A percentile compares a stretch with the other conserved stretches of the same genome.
These are phyloP conservation scores for Nemurella pictetii DNA, from an alignment of 2,888 invertebrate genomes.

Conservation along the genomic window DNA sequence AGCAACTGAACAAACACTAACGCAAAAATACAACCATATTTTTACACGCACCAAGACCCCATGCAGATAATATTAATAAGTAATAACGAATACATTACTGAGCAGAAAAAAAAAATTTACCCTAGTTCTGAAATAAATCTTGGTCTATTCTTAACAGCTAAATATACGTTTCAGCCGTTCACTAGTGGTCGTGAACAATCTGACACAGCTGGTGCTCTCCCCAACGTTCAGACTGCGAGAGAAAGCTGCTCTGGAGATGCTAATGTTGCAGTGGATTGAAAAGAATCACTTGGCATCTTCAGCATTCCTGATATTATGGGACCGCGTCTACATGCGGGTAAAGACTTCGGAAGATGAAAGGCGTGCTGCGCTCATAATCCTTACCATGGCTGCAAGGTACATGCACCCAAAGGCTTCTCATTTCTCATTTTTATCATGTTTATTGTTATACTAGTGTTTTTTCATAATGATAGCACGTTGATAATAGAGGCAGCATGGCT, in stretches of 20 bases:
- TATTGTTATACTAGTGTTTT: too few relatives aligned
- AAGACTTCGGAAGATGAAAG: slow-evolving; percentile 72
- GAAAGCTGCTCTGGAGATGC: slow-evolving; percentile 62
- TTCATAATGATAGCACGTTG: too few relatives aligned
- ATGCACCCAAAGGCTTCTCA: slow-evolving; percentile 37
- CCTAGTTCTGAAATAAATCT: too few relatives aligned
- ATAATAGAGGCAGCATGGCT: too few relatives aligned
- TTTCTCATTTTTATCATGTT: too few relatives aligned
- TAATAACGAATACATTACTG: too few relatives aligned
- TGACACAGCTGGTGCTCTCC: slow-evolving; percentile 58
- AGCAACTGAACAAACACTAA: too few relatives aligned
- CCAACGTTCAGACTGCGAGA: slow-evolving; percentile 60
- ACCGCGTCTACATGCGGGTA: slow-evolving; percentile 74
- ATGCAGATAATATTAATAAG: too few relatives aligned
- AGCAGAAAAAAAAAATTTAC: too few relatives aligned
- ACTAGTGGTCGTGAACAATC: slow-evolving; percentile 60
- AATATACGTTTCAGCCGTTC: slow-evolving; percentile 50
- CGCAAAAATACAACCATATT: too few relatives aligned
- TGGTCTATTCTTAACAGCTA: too few relatives aligned
- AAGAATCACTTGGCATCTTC: slow-evolving; percentile 57
- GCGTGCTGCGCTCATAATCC: slow-evolving; percentile 71
- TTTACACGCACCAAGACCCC: too few relatives aligned
- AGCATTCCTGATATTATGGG: slow-evolving; percentile 73
- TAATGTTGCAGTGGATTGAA: slow-evolving; percentile 65
- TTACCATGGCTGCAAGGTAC: slow-evolving; percentile 73